Evolutionary conservation across 2,113 vertebrate species (phyloP), one percentile per base, ranked within the genome.

Genomic region (Prunella himalayana): DNA sequence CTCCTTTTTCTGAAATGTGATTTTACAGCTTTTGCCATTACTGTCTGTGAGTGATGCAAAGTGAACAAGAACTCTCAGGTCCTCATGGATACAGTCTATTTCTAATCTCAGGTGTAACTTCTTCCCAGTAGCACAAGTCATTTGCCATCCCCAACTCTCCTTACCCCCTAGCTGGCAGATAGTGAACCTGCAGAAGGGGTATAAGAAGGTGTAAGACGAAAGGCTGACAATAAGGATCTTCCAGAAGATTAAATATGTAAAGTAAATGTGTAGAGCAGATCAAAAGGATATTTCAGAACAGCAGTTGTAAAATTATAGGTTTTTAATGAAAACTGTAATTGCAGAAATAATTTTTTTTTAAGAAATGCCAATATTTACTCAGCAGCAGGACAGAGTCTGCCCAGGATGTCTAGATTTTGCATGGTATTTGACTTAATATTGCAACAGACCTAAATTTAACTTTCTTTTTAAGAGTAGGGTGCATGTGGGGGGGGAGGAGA

Each of bases 281-380:
- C 19, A 87, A 86, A 92, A 87, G 17, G 15, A 20, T 72, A 33
- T 71, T 78, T 75, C 37, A 75, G 76, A 72, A n/a, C 11, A 84
- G 13, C 72, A 78, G 69, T 94, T 86, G 61, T 45, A 80, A 49
- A 89, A 77, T 31, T 37, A 39, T 54, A 64, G 50, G 31, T 57
- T 96, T 97, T 83, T 77, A 88, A 92, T 82, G 41, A 97, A 97
- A 93, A 90, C 23, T 0, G 11, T 90, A 95, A 95, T 65, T 68
- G 22, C 51, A 13, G 71, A 94, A 94, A 89, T 69, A 42, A 3
- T 30, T 96, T 80, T 78, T 82, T 79, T 94, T 95, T 86, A 84
- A 88, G 66, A 94, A 96, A 92, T 91, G 44, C 69, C 83, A 84
- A n/a, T 93, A 77, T 88, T 96, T 89, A 60, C n/a, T 91, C 60